Percentiles rank a stretch among this genome's conserved stretches.
Conservation (phyloP, 2,113 vertebrate genomes). For the Macrotus californicus region DNA sequence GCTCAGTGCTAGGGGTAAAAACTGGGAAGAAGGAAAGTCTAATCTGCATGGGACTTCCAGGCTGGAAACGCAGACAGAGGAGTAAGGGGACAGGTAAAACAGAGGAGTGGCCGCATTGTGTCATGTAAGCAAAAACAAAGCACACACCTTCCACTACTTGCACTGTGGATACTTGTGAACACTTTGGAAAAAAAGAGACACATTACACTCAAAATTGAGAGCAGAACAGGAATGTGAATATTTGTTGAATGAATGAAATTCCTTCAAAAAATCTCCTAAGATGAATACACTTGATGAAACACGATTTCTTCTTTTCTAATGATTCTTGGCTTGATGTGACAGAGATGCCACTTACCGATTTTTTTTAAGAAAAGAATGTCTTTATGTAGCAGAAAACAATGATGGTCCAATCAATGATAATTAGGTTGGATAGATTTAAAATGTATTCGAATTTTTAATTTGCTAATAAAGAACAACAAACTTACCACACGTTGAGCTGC, state of each 20-base stretch:
- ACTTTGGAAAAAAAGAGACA: not conserved
- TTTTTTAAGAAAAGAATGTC: not conserved
- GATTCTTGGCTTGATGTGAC: not conserved
- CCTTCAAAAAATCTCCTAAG: not conserved
- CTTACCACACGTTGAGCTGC: constrained; percentile 96
- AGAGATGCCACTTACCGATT: not conserved
- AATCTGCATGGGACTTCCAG: not conserved
- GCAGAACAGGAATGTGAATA: not conserved
- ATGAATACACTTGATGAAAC: not conserved
- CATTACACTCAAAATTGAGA: not conserved
- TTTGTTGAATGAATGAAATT: not conserved
- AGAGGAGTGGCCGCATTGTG: not conserved
- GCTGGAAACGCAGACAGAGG: not conserved
- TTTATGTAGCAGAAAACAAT: not conserved
- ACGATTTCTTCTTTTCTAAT: not conserved
- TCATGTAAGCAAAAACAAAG: not conserved
- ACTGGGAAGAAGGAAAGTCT: not conserved
- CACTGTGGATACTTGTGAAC: not conserved
- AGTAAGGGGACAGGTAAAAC: not conserved
- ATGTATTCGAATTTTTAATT: not conserved
- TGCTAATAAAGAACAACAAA: not conserved
- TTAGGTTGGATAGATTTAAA: not conserved
- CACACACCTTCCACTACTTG: not conserved
- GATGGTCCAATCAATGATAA: not conserved
- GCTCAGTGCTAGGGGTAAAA: not conserved